phyloP scores from a whole-genome alignment of 2,113 vertebrate genomes.

The Scopus umbretta region DNA sequence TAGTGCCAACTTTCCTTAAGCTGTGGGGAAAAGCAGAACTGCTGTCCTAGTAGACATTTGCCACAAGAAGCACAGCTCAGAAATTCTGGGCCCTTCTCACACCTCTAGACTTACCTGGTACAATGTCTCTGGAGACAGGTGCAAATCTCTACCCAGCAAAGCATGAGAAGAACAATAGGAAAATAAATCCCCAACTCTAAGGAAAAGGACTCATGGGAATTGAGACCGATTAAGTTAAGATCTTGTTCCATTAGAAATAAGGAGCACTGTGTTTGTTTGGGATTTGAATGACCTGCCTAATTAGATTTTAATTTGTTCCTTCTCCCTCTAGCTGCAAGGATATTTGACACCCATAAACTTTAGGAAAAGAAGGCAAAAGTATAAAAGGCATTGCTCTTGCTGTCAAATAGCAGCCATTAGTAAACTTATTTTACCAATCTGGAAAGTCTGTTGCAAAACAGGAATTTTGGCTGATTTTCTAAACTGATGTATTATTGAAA shows the following conservation, averaged over 20 bases:
- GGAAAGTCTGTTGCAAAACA: neutral
- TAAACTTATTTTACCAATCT: neutral
- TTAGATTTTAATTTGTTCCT: slow-evolving; percentile 60
- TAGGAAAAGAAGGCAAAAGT: neutral
- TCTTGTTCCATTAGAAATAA: slow-evolving; percentile 58
- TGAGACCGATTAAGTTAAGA: slow-evolving; percentile 31
- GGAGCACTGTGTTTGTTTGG: slow-evolving; percentile 22
- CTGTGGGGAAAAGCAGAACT: neutral
- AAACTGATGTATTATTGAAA: slow-evolving; percentile 41
- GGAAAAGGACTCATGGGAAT: slow-evolving; percentile 29
- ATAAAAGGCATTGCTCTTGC: neutral
- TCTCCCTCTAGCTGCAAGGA: slow-evolving; percentile 3
- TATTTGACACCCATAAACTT: slow-evolving; percentile 22
- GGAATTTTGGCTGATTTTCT: slow-evolving; percentile 24
- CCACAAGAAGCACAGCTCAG: neutral
- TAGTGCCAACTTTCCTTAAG: too few relatives aligned
- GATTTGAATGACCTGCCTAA: slow-evolving; percentile 64
- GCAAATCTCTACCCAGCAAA: slow-evolving; percentile 62
- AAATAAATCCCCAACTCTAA: slow-evolving; percentile 54
- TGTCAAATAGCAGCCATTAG: neutral
- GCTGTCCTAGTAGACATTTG: neutral
- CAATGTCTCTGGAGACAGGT: neutral
- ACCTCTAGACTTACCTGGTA: slow-evolving; percentile 36
- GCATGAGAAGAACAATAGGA: slow-evolving; percentile 8
- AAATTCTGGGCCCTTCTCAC: slow-evolving; percentile 2